phyloP scores from a whole-genome alignment of 2,888 invertebrate genomes.

The Melieria crassipennis region DNA sequence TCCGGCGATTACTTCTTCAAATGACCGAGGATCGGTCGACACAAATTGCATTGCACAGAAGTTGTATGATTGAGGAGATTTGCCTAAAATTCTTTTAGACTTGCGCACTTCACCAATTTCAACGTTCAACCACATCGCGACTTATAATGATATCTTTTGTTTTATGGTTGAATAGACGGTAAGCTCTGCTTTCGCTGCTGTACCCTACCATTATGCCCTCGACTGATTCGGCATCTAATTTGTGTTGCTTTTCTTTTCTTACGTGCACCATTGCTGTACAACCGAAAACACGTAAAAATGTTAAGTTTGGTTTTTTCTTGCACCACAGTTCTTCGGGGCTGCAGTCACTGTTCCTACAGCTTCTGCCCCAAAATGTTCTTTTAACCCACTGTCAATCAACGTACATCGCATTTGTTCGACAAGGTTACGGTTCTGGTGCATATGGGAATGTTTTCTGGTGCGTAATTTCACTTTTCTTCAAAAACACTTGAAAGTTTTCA shows the following conservation, averaged over 20 bases:
- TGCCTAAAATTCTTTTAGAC: slow-evolving; percentile 4
- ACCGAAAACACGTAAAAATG: slow-evolving; percentile 37
- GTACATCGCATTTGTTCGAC: slow-evolving; percentile 29
- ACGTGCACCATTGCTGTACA: slow-evolving; percentile 38
- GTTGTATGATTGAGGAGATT: neutral
- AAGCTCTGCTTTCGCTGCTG: slow-evolving; percentile 35
- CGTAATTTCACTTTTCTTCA: slow-evolving; percentile 39
- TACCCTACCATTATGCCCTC: slow-evolving; percentile 40
- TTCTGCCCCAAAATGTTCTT: slow-evolving; percentile 38
- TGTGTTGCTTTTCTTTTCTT: slow-evolving; percentile 37
- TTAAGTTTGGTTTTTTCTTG: slow-evolving; percentile 29
- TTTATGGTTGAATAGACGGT: slow-evolving; percentile 27
- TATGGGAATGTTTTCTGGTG: slow-evolving; percentile 43
- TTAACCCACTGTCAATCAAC: slow-evolving; percentile 27
- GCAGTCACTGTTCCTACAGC: slow-evolving; percentile 28
- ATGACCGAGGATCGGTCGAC: slow-evolving; percentile 31
- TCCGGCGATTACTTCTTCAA: slow-evolving; percentile 32
- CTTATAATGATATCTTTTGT: slow-evolving; percentile 26
- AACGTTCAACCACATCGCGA: slow-evolving; percentile 18
- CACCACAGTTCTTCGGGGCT: slow-evolving; percentile 40
- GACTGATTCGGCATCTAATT: slow-evolving; percentile 34
- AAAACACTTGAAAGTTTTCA: slow-evolving; percentile 35
- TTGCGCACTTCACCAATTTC: neutral
- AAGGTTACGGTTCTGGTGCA: slow-evolving; percentile 36
- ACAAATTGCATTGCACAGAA: slow-evolving; percentile 29